Evolutionary conservation across 2,113 vertebrate genomes (phyloP), one percentile per base, ranked within the genome.

Genomic region (Peromyscus leucopus): DNA sequence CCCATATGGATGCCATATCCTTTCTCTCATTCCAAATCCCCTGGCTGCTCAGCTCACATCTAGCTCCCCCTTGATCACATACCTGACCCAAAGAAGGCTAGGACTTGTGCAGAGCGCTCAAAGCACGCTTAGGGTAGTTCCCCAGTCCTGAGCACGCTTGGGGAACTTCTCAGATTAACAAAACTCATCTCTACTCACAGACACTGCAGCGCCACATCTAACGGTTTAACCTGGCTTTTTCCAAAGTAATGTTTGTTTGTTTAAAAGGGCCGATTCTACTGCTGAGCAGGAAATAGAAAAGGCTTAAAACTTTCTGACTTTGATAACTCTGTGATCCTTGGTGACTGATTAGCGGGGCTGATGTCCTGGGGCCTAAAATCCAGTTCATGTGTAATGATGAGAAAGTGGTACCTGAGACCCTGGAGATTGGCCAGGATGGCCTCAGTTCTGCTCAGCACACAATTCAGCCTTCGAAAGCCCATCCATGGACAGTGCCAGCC

Each of bases 241-340:
- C 80, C 51, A 89, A 90, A 79, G 76, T 67, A 7, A 76, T 36
- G 69, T 71, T 82, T 69, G 67, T 31, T 69, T 69, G 67, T 33
- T 71, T 63, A 85, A 93, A 95, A 95, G 42, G 1, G 88, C 71
- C 16, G 48, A 2, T 88, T 92, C 24, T 61, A 7, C 12, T 79
- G 39, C 63, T 78, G 69, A 86, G 89, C 90, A 65, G 39, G 42
- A 93, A 94, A 84, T 21, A 74, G 46, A 89, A 80, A 84, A 55
- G 21, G 61, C 42, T 59, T 28, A 42, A 79, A 42, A n/a, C 19
- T 13, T 79, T 26, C 46, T 48, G 6, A 39, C 12, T 78, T 82
- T 89, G 59, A 6, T 71, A 89, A 55, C 24, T 61, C 46, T n/a
- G 31, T 5, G 6, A 79, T 26, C 24, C 21, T 87, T 55, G 10